Evolutionary conservation across 2,888 invertebrate genomes (phyloP).

Genomic region (Catotricha subobsoleta): DNA sequence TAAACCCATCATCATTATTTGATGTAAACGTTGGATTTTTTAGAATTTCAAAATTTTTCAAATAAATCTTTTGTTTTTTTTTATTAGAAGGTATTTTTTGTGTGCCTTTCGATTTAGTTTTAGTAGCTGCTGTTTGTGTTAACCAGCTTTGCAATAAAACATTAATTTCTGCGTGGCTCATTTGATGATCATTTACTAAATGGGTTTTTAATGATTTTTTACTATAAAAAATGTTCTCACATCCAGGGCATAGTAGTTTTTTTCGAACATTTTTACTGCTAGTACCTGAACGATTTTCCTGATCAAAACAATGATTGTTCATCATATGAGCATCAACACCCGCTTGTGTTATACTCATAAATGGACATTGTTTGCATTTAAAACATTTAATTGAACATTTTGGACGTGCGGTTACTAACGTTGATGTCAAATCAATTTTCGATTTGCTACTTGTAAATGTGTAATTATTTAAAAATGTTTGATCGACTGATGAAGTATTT

Average conservation of each 20-base stretch:
- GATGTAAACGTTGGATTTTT: slow-evolving; percentile 18
- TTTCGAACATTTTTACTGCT: slow-evolving; percentile 14
- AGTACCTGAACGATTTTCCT: not conserved
- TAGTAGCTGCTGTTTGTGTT: not conserved
- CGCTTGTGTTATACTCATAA: slow-evolving; percentile 18
- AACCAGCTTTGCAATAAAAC: slow-evolving; percentile 35
- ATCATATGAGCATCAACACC: slow-evolving; percentile 14
- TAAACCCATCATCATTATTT: not conserved
- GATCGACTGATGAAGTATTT: no score
- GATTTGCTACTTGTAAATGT: not conserved
- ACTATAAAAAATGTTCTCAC: slow-evolving; percentile 43
- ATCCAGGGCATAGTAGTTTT: slow-evolving; percentile 41
- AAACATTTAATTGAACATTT: slow-evolving; percentile 10
- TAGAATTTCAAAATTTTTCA: slow-evolving; percentile 26
- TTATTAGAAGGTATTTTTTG: no score
- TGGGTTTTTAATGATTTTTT: slow-evolving; percentile 44
- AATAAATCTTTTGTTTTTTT: slow-evolving; percentile 21
- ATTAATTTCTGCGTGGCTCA: slow-evolving; percentile 39
- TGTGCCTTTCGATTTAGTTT: no score
- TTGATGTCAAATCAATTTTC: not conserved
- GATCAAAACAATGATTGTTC: slow-evolving; percentile 7
- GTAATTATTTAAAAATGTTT: not conserved
- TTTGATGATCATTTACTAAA: slow-evolving; percentile 48
- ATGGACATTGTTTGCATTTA: slow-evolving; percentile 23
- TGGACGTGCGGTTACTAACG: slow-evolving; percentile 11